Evolutionary conservation across 2,888 invertebrate species (phyloP).

Genomic region (Chaitophorus viminalis): DNA sequence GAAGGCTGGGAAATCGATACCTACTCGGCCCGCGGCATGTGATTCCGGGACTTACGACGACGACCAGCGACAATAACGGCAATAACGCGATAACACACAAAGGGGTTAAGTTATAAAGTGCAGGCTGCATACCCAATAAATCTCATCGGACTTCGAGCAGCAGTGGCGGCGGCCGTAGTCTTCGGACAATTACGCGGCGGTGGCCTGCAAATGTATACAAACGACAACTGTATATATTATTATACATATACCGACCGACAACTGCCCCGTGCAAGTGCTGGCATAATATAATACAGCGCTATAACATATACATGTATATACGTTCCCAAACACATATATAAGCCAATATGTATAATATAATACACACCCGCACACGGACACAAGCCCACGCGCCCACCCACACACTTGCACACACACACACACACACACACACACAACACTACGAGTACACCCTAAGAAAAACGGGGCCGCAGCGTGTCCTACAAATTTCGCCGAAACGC

Average conservation of each 20-base stretch:
- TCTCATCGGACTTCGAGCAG: constrained; percentile 11
- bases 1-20: neutral
- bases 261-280: constrained; percentile 7
- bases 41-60: neutral
- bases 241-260: neutral
- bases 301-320: neutral
- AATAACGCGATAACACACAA: too few relatives aligned
- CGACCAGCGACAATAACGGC: neutral
- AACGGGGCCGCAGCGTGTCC: constrained; percentile 3
- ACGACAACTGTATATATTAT: neutral
- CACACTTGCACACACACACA: neutral
- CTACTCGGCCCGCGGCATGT: neutral
- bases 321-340: neutral
- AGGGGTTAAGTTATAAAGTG: constrained; percentile 38
- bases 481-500: constrained; percentile 26
- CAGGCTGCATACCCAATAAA: constrained; percentile 56
- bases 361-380: neutral
- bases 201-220: constrained; percentile 5
- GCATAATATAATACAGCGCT: neutral
- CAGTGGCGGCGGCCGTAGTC: constrained; percentile 26
- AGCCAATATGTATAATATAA: neutral
- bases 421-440: neutral
- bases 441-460: neutral
- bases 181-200: constrained; percentile 53
- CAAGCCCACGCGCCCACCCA: neutral